Evolutionary conservation across 2,888 invertebrate genomes (phyloP).

Genomic region (Erebia palarica): DNA sequence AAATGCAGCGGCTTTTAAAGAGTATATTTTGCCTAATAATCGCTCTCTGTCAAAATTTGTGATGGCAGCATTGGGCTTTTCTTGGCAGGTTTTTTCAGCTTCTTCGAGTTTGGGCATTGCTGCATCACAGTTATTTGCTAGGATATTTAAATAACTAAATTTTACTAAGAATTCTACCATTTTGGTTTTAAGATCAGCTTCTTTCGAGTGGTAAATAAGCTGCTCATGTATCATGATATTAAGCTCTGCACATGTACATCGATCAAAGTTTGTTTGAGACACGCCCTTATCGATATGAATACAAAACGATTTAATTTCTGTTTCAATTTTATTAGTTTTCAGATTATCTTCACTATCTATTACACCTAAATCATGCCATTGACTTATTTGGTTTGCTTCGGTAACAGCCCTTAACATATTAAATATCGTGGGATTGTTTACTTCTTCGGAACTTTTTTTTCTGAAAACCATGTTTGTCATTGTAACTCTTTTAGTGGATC

Average conservation of each 20-base stretch:
- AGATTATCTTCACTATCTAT: constrained; percentile 61
- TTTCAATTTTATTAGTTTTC: constrained; percentile 43
- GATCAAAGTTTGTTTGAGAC: constrained; percentile 62
- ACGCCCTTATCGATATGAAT: constrained; percentile 63
- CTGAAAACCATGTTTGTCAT: constrained; percentile 53
- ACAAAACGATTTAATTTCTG: constrained; percentile 48
- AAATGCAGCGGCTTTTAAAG: constrained; percentile 62
- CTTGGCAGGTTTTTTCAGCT: constrained; percentile 57
- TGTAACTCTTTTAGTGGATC: constrained; percentile 63
- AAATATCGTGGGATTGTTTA: constrained; percentile 51
- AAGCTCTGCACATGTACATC: constrained; percentile 68
- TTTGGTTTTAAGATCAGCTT: constrained; percentile 67
- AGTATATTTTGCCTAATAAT: constrained; percentile 64
- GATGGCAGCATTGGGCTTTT: constrained; percentile 45
- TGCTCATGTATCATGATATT: constrained; percentile 67
- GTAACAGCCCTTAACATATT: constrained; percentile 62
- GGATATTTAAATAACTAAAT: constrained; percentile 59
- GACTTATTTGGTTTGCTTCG: constrained; percentile 57
- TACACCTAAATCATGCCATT: constrained; percentile 66
- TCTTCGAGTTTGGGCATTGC: constrained; percentile 59
- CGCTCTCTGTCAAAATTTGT: constrained; percentile 52
- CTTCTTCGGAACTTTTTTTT: constrained; percentile 42
- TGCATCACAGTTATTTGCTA: constrained; percentile 55
- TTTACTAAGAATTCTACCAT: constrained; percentile 63
- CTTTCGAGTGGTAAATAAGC: constrained; percentile 65